phyloP scores from a whole-genome alignment of 1,140 invertebrate species.

The Aphelinus atriplicis region DNA sequence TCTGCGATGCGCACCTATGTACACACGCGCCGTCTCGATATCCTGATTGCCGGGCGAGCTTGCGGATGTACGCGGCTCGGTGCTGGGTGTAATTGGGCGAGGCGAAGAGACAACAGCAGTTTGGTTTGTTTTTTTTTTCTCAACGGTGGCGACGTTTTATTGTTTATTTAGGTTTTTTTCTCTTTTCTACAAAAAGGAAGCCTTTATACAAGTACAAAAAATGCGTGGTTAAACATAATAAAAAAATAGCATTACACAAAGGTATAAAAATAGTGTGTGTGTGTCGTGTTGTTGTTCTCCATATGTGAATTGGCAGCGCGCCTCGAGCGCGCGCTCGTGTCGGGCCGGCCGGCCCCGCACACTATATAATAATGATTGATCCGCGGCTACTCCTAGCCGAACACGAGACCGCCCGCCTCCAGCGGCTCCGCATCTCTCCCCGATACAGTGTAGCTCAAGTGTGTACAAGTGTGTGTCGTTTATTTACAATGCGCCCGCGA shows the following conservation, averaged over 20 bases:
- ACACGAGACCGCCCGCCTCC: background rate
- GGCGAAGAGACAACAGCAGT: background rate
- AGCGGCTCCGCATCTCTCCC: conserved; percentile 35
- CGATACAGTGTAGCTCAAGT: conserved; percentile 25
- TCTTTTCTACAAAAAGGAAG: conserved; percentile 64
- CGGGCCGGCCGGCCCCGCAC: background rate
- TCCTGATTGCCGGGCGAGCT: too few species aligned
- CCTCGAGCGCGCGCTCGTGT: background rate
- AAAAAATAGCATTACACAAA: conserved; percentile 47
- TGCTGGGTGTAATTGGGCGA: background rate
- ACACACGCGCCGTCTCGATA: too few species aligned
- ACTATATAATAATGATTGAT: too few species aligned
- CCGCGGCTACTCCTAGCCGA: background rate
- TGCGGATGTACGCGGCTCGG: too few species aligned
- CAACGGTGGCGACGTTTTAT: conserved; percentile 65
- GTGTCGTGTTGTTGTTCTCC: conserved; percentile 14
- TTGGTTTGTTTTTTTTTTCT: conserved; percentile 32
- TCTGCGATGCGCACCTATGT: too few species aligned
- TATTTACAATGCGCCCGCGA: conserved; percentile 53
- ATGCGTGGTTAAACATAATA: conserved; percentile 58
- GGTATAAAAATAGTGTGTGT: conserved; percentile 56
- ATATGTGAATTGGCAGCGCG: background rate
- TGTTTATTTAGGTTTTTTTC: conserved; percentile 50
- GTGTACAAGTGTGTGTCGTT: conserved; percentile 31
- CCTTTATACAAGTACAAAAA: conserved; percentile 67